These are phyloP conservation scores for Heliconius erato DNA, from an alignment of 2,888 invertebrate species.

Conservation along the genomic window DNA sequence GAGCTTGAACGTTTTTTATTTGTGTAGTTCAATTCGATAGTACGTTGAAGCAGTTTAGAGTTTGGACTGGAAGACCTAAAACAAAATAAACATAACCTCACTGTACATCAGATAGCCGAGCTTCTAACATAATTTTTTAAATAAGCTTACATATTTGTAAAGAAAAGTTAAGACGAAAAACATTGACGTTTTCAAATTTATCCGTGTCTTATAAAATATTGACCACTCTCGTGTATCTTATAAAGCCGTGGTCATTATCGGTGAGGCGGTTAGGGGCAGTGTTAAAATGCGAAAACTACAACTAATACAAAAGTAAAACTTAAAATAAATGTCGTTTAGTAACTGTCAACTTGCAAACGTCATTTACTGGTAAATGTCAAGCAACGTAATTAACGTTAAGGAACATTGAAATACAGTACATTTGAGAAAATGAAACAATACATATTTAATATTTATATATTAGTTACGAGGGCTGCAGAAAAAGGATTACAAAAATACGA, in stretches of 20 bases:
- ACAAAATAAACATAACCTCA: conserved; percentile 40
- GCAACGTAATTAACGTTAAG: too few relatives aligned
- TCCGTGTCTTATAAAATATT: background rate
- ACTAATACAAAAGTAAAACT: conserved; percentile 5
- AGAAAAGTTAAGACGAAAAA: background rate
- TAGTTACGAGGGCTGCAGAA: too few relatives aligned
- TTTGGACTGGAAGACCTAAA: conserved; percentile 69
- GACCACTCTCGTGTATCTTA: background rate
- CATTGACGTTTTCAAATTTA: background rate
- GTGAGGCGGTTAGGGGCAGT: background rate
- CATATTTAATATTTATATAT: too few relatives aligned
- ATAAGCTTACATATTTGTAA: conserved; percentile 7
- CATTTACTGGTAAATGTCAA: background rate
- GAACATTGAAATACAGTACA: too few relatives aligned
- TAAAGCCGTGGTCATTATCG: background rate
- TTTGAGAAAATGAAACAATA: too few relatives aligned
- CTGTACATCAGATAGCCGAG: background rate
- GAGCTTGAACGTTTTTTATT: conserved; percentile 81
- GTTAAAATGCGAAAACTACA: background rate
- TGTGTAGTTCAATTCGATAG: conserved; percentile 82
- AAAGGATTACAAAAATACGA: too few relatives aligned
- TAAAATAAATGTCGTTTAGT: background rate
- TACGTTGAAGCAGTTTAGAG: conserved; percentile 82
- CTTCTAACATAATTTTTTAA: background rate
- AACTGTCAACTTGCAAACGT: conserved; percentile 3